A percentile compares a stretch with the other conserved stretches of the same genome.
Conservation (phyloP, 1,140 invertebrate genomes). For the Trichonephila inaurata region DNA sequence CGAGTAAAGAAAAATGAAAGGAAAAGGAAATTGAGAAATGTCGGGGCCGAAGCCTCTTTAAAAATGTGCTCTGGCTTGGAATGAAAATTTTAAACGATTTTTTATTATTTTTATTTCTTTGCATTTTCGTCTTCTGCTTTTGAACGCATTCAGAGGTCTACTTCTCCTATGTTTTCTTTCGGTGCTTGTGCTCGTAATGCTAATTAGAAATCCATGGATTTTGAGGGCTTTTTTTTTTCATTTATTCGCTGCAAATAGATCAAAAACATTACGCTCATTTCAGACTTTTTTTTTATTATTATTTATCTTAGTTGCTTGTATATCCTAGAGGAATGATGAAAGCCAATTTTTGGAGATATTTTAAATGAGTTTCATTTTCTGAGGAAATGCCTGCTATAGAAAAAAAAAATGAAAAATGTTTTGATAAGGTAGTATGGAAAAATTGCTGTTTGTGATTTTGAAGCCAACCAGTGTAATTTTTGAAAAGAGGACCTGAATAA, state of each 20-base stretch:
- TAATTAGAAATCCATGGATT: constrained; percentile 69
- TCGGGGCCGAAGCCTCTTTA: constrained; percentile 47
- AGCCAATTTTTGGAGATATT: neutral
- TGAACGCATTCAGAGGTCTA: constrained; percentile 2
- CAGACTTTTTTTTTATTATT: neutral
- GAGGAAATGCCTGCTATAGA: neutral
- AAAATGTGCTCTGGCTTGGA: constrained; percentile 68
- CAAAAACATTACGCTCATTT: constrained; percentile 32
- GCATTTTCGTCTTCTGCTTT: neutral
- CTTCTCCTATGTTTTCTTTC: neutral
- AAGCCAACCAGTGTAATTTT: neutral
- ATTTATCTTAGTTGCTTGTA: neutral
- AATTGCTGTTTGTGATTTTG: neutral
- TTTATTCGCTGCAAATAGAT: neutral
- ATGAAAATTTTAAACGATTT: constrained; percentile 73
- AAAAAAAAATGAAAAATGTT: neutral
- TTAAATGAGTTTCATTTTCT: neutral
- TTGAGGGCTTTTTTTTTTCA: neutral
- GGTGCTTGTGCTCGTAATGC: neutral
- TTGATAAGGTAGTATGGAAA: neutral
- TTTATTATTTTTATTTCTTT: constrained; percentile 45
- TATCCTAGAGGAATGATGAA: neutral
- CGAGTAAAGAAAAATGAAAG: constrained; percentile 65
- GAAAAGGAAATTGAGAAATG: constrained; percentile 70
- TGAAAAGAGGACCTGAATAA: neutral